phyloP scores from a whole-genome alignment of 2,888 invertebrate species.

The Onchidella celtica region DNA sequence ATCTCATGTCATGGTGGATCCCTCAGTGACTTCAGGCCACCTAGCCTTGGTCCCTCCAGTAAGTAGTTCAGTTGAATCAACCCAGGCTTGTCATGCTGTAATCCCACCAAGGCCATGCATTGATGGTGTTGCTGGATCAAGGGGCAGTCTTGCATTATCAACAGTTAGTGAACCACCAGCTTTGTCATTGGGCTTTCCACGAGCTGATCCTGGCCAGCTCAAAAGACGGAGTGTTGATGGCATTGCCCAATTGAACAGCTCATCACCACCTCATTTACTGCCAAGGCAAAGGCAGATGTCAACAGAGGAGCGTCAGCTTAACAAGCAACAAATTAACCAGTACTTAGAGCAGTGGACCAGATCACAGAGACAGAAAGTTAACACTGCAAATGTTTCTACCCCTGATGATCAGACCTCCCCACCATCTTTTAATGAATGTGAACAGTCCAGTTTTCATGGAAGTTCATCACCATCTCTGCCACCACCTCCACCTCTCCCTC shows the following conservation, averaged over 20 bases:
- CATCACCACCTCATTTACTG: slow-evolving; percentile 61
- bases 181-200: slow-evolving; percentile 10
- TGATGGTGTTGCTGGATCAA: slow-evolving; percentile 39
- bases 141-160: slow-evolving; percentile 47
- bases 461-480: slow-evolving; percentile 9
- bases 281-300: slow-evolving; percentile 67
- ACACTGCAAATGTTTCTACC: not conserved
- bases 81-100: not conserved
- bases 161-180: slow-evolving; percentile 53
- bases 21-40: slow-evolving; percentile 2
- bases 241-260: slow-evolving; percentile 16
- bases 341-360: slow-evolving; percentile 76
- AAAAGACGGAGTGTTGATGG: slow-evolving; percentile 54
- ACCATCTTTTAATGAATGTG: slow-evolving; percentile 44
- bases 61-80: not conserved
- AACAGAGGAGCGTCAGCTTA: slow-evolving; percentile 73
- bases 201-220: slow-evolving; percentile 35
- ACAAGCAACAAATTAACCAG: slow-evolving; percentile 73
- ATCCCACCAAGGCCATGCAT: slow-evolving; percentile 33
- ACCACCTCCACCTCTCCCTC: slow-evolving; percentile 17
- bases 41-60: slow-evolving; percentile 18
- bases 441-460: slow-evolving; percentile 4
- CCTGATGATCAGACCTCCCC: slow-evolving; percentile 28
- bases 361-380: slow-evolving; percentile 63
- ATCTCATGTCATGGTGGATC: slow-evolving; percentile 43